Evolutionary conservation across 2,888 invertebrate genomes (phyloP), one percentile per base, ranked within the genome.

Genomic region (Linyphia triangularis): DNA sequence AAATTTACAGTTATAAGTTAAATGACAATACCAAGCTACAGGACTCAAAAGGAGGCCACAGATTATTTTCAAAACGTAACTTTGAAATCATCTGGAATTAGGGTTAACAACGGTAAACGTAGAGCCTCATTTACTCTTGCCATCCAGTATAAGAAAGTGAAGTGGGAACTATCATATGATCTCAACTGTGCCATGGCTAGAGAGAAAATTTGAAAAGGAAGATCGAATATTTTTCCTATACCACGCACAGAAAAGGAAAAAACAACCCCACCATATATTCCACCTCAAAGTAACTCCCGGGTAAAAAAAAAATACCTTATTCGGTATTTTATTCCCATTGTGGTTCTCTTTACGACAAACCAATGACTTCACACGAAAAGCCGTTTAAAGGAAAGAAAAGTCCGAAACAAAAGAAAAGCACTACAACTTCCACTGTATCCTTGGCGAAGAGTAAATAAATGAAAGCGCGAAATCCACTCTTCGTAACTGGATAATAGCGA

Each of bases 401-500:
- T n/a, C n/a, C n/a, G n/a, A 51, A 51, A 51, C 59, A 4, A 24
- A 22, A 33, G 28, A 43, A 63, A 78, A n/a, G n/a, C 24, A 65
- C 40, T 78, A 65, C 78, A 75, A 75, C 61, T 61, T 75, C 24
- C 59, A 33, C 75, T 75, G 33, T 33, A 69, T 43, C 37, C 16
- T 40, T 51, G 9, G 40, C n/a, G 13, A n/a, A 19, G 65, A 78
- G 37, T 78, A 78, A 75, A 78, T 65, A 78, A 78, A 65, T 30
- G 65, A 63, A 59, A 59, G 61, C 24, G 40, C 19, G 37, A 78
- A n/a, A 63, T 63, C 33, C 28, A 78, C 61, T 63, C 63, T 51
- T 28, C 37, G 78, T 81, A 69, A 81, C 69, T 69, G 70, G 81
- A 81, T 81, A 81, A 81, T 81, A 81, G 79, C 37, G 69, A 81